phyloP scores from a whole-genome alignment of 2,113 vertebrate genomes.

The Saiga tatarica region DNA sequence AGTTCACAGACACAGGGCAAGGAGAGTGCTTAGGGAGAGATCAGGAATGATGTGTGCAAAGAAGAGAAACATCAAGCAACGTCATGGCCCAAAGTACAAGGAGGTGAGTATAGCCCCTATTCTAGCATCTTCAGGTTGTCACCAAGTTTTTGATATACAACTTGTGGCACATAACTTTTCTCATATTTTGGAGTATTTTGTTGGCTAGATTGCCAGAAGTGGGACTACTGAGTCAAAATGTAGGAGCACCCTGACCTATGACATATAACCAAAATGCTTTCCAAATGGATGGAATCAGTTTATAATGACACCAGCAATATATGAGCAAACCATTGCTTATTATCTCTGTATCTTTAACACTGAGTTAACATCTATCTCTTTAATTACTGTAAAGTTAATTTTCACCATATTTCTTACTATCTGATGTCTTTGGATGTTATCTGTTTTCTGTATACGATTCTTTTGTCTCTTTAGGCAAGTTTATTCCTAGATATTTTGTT shows the following conservation, averaged over 20 bases:
- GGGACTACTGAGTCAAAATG: constrained; percentile 25
- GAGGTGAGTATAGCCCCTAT: not conserved
- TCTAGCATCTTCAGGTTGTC: not conserved
- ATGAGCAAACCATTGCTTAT: not conserved
- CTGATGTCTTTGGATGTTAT: not conserved
- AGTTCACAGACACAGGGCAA: not conserved
- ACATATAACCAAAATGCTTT: not conserved
- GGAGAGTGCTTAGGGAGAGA: not conserved
- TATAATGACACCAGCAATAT: not conserved
- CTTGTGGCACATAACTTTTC: not conserved
- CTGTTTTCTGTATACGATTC: not conserved
- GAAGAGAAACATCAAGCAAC: not conserved
- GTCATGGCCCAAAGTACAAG: not conserved
- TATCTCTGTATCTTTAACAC: not conserved
- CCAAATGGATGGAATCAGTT: not conserved
- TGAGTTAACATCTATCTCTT: not conserved
- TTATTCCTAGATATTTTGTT: not conserved
- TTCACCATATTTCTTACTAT: not conserved
- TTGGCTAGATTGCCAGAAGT: constrained; percentile 52
- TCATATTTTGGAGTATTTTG: constrained; percentile 34
- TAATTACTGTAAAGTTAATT: not conserved
- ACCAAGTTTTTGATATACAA: not conserved
- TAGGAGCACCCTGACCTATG: not conserved
- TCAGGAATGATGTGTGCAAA: not conserved
- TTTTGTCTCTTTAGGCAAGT: not conserved